phyloP scores from a whole-genome alignment of 2,797 vertebrate species.

The Poecilia gillii region DNA sequence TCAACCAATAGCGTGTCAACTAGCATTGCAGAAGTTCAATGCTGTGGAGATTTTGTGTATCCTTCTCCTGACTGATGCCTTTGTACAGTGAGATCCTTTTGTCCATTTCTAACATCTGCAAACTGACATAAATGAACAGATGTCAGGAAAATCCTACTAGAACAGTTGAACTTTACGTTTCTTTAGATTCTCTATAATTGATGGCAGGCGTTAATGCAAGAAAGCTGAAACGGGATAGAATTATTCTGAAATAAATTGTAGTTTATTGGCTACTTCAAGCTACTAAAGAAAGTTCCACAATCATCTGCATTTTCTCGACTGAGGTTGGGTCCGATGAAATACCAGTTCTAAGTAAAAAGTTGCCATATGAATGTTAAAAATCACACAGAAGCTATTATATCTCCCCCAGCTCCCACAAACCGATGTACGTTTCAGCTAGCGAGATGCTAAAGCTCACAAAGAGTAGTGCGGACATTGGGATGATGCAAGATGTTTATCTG shows the following conservation, averaged over 20 bases:
- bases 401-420: background rate
- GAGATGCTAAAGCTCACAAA: background rate
- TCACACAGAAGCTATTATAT: background rate
- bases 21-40: background rate
- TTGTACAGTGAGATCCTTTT: background rate
- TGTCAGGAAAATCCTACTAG: background rate
- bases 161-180: background rate
- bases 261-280: background rate
- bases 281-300: slow-evolving; percentile 9
- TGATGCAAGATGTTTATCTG: background rate
- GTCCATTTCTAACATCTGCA: background rate
- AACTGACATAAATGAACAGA: background rate
- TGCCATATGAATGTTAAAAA: background rate
- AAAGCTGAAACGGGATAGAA: background rate
- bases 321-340: slow-evolving; percentile 10
- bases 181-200: background rate
- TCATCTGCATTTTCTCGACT: slow-evolving; percentile 9
- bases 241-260: background rate
- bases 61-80: background rate
- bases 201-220: background rate
- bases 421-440: background rate
- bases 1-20: background rate
- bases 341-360: background rate
- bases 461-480: background rate
- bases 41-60: background rate